These are phyloP conservation scores for Heliconius erato DNA, from an alignment of 2,888 invertebrate genomes.

Conservation along the genomic window DNA sequence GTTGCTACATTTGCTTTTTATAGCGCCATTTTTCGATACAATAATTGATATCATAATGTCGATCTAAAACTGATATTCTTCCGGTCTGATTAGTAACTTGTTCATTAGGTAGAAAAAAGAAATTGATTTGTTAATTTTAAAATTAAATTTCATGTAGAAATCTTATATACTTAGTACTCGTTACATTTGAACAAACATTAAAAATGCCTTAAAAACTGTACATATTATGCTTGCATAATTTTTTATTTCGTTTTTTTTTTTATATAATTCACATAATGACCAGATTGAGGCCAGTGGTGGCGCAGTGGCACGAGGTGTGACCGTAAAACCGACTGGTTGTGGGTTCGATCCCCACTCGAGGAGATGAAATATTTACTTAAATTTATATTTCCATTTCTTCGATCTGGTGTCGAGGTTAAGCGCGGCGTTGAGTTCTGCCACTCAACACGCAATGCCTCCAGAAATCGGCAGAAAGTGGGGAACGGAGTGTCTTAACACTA, in stretches of 20 bases:
- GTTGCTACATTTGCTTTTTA: not conserved
- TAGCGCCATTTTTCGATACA: not conserved
- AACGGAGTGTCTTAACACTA: no score
- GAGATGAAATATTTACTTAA: no score
- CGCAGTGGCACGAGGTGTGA: no score
- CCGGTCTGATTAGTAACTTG: not conserved
- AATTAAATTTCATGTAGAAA: not conserved
- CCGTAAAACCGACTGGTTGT: no score
- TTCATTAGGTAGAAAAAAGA: not conserved
- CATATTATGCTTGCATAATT: not conserved
- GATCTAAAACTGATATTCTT: not conserved
- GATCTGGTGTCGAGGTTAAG: no score
- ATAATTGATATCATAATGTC: not conserved
- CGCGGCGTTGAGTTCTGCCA: no score
- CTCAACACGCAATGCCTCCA: no score
- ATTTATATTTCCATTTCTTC: no score
- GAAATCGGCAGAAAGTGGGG: no score
- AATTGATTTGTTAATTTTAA: not conserved
- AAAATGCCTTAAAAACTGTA: not conserved
- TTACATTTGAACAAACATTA: not conserved
- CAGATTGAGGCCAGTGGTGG: no score
- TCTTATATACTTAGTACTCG: not conserved
- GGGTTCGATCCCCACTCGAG: no score
- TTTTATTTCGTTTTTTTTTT: not conserved
- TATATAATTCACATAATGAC: no score